Base-by-base conservation (phyloP, 1,140 invertebrate species). In the Drosophila carrolli region DNA sequence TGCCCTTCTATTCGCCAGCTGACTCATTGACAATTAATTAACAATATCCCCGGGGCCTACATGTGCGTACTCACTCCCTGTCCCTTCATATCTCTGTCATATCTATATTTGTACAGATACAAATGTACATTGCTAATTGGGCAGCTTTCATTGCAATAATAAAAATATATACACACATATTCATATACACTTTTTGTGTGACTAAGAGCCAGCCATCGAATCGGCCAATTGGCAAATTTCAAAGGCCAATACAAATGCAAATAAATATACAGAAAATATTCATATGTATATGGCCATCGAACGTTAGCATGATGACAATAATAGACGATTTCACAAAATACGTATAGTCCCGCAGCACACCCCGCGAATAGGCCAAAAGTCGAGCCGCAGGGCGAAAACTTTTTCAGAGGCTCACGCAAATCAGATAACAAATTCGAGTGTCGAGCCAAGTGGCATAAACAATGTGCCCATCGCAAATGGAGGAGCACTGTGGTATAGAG, bases 251-350 rank as follows among this genome's bases (percentile, higher is more conserved):
- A 85, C 78, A 85, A 81, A 81, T 68, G 73, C 51, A 81, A 61
- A 77, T 61, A 61, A 57, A 81, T 53, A 81, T 50, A 81, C 40
- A 47, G 43, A 23, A 41, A 13, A 66, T 48, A 65, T 66, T 47
- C 35, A 77, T 59, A 70, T 16, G 5, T 40, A 46, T 56, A 80
- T 58, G 79, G 60, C 81, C 76, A 85, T 82, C 75, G 82, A 85
- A 78, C 83, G 81, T 85, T 85, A 85, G 82, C 83, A 85, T 86
- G 82, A 88, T 88, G 82, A 86, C 82, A 86, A 86, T 86, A 78
- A 85, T 88, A 88, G 83, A 82, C 82, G 82, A 88, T 85, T 85
- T 85, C 81, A 88, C 81, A 86, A 85, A 85, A 85, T 85, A 86
- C 68, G 78, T 66, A 81, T 54, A 23, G 46, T 60, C 53, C 7